A percentile compares a stretch with the other conserved stretches of the same genome.
Evolutionary conservation across 2,797 vertebrate species (phyloP).

Genomic region (Sciurus carolinensis): DNA sequence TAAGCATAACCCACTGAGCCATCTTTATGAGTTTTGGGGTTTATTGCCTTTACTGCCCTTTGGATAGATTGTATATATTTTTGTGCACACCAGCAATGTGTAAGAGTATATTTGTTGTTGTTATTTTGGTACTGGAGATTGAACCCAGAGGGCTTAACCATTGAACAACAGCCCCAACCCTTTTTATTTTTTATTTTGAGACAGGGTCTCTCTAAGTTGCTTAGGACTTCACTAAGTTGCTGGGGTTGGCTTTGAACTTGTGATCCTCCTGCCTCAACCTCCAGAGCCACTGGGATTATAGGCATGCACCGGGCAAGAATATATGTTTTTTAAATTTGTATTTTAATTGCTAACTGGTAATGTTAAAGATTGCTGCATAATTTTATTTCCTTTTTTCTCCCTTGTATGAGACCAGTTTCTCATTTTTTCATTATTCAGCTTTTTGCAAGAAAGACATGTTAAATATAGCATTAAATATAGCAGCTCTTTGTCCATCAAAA

Average conservation of each 20-base stretch:
- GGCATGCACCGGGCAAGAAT: no score
- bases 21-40: background rate
- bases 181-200: no score
- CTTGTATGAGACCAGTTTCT: background rate
- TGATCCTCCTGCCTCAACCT: no score
- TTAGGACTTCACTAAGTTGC: no score
- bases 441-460: background rate
- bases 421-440: background rate
- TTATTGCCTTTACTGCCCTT: background rate
- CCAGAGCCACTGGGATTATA: no score
- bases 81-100: background rate
- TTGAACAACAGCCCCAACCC: no score
- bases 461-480: background rate
- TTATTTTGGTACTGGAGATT: background rate
- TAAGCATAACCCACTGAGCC: background rate
- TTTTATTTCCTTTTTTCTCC: conserved; percentile 1
- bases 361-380: background rate
- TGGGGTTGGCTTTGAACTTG: no score
- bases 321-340: background rate
- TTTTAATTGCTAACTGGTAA: background rate
- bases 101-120: background rate
- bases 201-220: no score
- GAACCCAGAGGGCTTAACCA: background rate
- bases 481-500: conserved; percentile 1
- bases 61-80: background rate